A percentile compares a stretch with the other conserved stretches of the same genome.
Conservation (phyloP, 2,113 vertebrate genomes). For the Megalops atlanticus region DNA sequence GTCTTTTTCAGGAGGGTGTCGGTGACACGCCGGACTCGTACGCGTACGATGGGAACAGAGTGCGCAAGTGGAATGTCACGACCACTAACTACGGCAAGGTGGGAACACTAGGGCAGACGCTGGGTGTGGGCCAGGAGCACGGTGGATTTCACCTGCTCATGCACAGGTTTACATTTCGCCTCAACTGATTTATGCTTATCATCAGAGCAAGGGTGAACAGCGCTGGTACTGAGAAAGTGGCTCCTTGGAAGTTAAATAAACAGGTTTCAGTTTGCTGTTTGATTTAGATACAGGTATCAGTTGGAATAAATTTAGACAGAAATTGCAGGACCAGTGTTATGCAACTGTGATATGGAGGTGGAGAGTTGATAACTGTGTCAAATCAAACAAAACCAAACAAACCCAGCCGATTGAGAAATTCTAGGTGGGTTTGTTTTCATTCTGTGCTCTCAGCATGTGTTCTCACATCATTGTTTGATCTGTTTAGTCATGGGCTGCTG, state of each 20-base stretch:
- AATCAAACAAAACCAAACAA: not conserved
- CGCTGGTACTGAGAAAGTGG: no score
- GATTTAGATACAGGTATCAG: no score
- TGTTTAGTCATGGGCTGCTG: constrained; percentile 91
- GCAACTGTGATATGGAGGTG: no score
- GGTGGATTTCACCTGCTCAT: not conserved
- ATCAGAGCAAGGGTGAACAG: not conserved
- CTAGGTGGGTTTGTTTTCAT: not conserved
- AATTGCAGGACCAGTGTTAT: no score
- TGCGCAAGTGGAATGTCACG: constrained; percentile 97
- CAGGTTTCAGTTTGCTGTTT: no score
- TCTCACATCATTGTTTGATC: constrained; percentile 13
- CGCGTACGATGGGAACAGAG: constrained; percentile 94
- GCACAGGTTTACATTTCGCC: not conserved
- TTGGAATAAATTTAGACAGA: no score
- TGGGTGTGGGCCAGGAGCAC: not conserved
- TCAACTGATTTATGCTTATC: not conserved
- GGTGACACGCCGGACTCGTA: constrained; percentile 95
- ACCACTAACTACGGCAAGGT: constrained; percentile 98
- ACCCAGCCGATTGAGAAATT: not conserved
- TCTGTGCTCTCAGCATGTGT: not conserved
- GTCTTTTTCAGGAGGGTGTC: constrained; percentile 82
- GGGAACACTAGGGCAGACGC: constrained; percentile 42
- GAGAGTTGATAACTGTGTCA: not conserved
- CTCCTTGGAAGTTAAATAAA: no score